Base-by-base conservation (phyloP, 2,797 vertebrate genomes). In the Pogonophryne albipinna region DNA sequence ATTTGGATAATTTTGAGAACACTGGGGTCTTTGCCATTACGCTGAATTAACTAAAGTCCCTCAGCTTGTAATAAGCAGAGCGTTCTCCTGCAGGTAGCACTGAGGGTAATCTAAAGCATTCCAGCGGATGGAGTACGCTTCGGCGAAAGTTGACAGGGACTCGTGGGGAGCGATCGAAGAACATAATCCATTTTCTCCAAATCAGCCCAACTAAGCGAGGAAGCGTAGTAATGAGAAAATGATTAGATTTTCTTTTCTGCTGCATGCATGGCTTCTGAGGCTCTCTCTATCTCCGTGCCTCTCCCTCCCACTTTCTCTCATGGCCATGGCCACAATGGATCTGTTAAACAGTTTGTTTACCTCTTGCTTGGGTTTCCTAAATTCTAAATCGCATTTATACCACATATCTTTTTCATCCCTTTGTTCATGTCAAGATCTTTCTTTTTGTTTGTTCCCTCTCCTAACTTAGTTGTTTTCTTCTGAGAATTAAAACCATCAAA, bases 171-270 rank as follows among this genome's bases (percentile, higher is more conserved):
- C n/a, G 23, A 79, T 89, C 47, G 50, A 92, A 90, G 82, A 86
- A 75, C 73, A 67, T 87, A 84, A 93, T 92, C 83, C 3, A 63
- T 86, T 91, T 84, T 83, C 78, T 82, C 67, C 75, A 83, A 89
- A 87, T 91, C 83, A 86, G 77, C 81, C 77, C 85, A 88, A 85
- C 89, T 84, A 89, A 86, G 73, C 68, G 69, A 88, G 81, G 84
- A 86, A 87, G 75, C 80, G 38, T 63, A 56, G 83, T 92, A 91
- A 91, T 91, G 85, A 79, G 76, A 82, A 86, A 84, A 89, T 91
- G 67, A 92, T 93, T 89, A 49, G 69, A 89, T 92, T 90, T 86
- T 85, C 67, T 79, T 73, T 78, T 86, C 83, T 84, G 67, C 77
- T 76, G 81, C 76, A 53, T 76, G 80, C 76, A 53, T n/a, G 42